Percentiles rank a stretch among this genome's conserved stretches.
phyloP scores from a whole-genome alignment of 2,888 invertebrate species.

The Digitonthophagus gazella region DNA sequence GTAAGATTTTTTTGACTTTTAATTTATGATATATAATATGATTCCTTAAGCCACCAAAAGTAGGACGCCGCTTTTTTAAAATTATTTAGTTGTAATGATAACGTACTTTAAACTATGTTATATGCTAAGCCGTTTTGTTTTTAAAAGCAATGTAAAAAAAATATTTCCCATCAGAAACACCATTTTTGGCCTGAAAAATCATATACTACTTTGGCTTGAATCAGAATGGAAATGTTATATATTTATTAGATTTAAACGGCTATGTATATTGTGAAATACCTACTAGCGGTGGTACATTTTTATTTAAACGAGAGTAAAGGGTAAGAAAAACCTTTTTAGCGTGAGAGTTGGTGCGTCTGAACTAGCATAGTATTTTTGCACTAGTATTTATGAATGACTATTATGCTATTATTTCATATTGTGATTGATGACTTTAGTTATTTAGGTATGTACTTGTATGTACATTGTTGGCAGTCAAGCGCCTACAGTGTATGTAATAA shows the following conservation, averaged over 20 bases:
- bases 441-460: conserved; percentile 16
- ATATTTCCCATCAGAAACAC: too few relatives aligned
- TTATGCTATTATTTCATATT: conserved; percentile 38
- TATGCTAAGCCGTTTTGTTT: too few relatives aligned
- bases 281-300: conserved; percentile 13
- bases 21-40: background rate
- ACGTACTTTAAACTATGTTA: too few relatives aligned
- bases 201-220: background rate
- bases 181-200: background rate
- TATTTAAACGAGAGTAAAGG: background rate
- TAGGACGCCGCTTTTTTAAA: background rate
- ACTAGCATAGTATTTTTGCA: conserved; percentile 52
- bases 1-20: background rate
- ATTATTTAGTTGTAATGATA: background rate
- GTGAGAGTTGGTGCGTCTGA: conserved; percentile 20
- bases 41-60: background rate
- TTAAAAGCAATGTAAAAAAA: too few relatives aligned
- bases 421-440: conserved; percentile 45
- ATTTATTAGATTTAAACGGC: conserved; percentile 18
- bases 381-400: conserved; percentile 50
- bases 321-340: conserved; percentile 1
- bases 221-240: conserved; percentile 4
- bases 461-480: background rate
- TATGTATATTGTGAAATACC: conserved; percentile 13
- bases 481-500: conserved; percentile 8